phyloP scores from a whole-genome alignment of 2,797 vertebrate genomes.

The Sebastes trivittatus region DNA sequence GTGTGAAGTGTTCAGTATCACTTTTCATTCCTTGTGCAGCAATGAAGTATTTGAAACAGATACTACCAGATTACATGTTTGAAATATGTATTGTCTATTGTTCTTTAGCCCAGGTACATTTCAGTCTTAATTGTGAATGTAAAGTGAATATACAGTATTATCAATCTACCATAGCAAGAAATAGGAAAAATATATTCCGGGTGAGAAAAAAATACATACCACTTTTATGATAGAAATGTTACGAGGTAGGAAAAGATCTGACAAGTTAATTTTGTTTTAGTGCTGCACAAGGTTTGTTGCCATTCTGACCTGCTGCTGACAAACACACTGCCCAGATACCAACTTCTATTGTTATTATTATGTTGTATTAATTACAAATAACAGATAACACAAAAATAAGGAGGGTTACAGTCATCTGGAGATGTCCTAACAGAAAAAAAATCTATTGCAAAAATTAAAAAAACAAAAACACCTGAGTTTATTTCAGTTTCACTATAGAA shows the following conservation, averaged over 20 bases:
- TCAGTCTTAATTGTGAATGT: slow-evolving; percentile 9
- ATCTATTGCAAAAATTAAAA: background rate
- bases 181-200: background rate
- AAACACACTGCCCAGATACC: background rate
- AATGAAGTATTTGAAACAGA: background rate
- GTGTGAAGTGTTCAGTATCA: background rate
- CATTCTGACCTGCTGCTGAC: background rate
- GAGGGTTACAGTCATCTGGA: background rate
- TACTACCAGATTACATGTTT: slow-evolving; percentile 6
- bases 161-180: background rate
- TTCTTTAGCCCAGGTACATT: background rate
- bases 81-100: background rate
- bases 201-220: background rate
- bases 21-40: slow-evolving; percentile 1
- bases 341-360: background rate
- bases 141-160: slow-evolving; percentile 37
- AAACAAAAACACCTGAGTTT: background rate
- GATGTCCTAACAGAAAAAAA: background rate
- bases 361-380: background rate
- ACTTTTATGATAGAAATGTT: background rate
- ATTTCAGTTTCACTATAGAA: background rate
- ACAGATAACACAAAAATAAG: background rate
- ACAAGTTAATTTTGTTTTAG: background rate
- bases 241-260: background rate
- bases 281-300: background rate